phyloP scores from a whole-genome alignment of 2,888 invertebrate genomes.

The Synergus umbraculus region DNA sequence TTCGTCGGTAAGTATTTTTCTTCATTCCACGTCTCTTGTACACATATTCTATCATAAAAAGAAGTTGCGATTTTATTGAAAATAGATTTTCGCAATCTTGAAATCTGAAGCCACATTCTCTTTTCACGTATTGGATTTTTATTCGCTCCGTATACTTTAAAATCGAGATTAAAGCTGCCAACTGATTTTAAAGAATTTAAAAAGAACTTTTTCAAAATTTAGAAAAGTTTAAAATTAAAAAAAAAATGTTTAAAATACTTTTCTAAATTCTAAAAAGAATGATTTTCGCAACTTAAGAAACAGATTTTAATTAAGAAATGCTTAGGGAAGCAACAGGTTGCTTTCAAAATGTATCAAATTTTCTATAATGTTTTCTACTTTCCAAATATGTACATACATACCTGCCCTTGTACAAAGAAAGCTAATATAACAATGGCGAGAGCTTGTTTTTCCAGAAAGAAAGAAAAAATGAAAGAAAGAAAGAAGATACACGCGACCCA shows the following conservation, averaged over 20 bases:
- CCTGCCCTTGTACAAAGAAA: background rate
- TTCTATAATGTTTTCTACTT: constrained; percentile 15
- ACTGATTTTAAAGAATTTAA: no score
- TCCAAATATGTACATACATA: background rate
- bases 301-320: background rate
- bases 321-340: constrained; percentile 3
- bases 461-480: background rate
- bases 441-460: background rate
- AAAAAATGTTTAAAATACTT: background rate
- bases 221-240: no score
- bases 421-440: constrained; percentile 15
- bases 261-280: background rate
- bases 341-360: constrained; percentile 11
- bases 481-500: constrained; percentile 14
- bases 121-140: no score
- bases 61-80: no score
- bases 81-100: no score
- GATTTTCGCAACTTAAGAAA: background rate
- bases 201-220: no score
- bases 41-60: no score
- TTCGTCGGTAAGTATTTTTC: no score
- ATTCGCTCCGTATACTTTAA: no score
- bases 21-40: no score
- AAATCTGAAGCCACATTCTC: no score
- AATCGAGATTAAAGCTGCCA: no score